Evolutionary conservation across 2,888 invertebrate genomes (phyloP), one percentile per base, ranked within the genome.

Genomic region (Homarus gammarus): DNA sequence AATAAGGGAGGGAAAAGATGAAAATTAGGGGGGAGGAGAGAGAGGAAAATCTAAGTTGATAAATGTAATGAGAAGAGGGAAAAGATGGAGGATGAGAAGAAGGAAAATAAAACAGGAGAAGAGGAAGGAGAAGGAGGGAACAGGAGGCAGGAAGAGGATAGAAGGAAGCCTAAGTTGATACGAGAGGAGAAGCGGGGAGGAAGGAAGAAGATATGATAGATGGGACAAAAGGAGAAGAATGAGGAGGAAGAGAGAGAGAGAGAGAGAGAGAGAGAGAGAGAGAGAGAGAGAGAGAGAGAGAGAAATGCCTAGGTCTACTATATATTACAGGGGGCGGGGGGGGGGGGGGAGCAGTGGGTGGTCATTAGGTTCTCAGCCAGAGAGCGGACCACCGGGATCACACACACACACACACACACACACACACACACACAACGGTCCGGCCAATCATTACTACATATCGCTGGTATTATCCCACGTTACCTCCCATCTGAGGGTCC

Each of bases 381-480:
- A 40, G 84, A 64, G 36, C 38, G 77, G 44, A 77, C 85, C 85
- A 73, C 61, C 33, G 8, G 27, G 49, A n/a, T 49, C 44, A 15
- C 40, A n/a, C 49, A 2, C 1, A 27, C 36, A 51, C n/a, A n/a
- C n/a, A n/a, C n/a, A n/a, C n/a, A n/a, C n/a, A n/a, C n/a, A n/a
- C 27, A 56, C 78, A 36, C 33, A n/a, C 2, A 40, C 33, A 38
- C 38, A 36, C 38, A 64, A n/a, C 38, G 68, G 36, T 40, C 70
- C 27, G 27, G 68, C 61, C 82, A 82, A 82, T 82, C 82, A n/a
- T n/a, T n/a, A 82, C 70, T 82, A 82, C 68, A 82, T 68, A 82
- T 82, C 68, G 82, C 68, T 68, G 82, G 68, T 70, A 82, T 82
- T 82, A 82, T 82, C 82, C 82, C 82, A 82, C 82, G 68, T 82